Conservation (phyloP, 1,140 invertebrate species). For the Gonatopus flavifemur region DNA sequence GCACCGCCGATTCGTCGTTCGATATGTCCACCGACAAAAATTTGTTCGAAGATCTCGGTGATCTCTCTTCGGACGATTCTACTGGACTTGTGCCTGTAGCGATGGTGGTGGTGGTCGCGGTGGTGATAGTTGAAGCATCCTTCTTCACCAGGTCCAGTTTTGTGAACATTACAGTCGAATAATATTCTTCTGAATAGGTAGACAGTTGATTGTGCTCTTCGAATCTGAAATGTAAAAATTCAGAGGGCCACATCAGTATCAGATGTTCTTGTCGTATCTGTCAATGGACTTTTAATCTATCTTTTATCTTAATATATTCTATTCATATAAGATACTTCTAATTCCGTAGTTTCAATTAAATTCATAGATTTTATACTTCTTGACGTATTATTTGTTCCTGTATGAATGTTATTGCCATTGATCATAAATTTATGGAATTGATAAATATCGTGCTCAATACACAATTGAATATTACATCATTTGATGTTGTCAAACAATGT, state of each 20-base stretch:
- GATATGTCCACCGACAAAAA: not conserved
- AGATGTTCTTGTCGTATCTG: conserved; percentile 10
- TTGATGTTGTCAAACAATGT: too few relatives aligned
- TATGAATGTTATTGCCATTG: too few relatives aligned
- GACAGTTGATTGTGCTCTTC: conserved; percentile 38
- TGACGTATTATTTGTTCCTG: too few relatives aligned
- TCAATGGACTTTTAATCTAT: not conserved
- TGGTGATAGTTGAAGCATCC: conserved; percentile 16
- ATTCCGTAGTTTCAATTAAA: too few relatives aligned
- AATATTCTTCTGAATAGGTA: conserved; percentile 42
- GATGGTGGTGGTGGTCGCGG: too few relatives aligned
- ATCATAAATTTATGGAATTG: too few relatives aligned
- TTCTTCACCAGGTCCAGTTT: conserved; percentile 47
- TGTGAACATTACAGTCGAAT: conserved; percentile 38
- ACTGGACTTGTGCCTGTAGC: too few relatives aligned
- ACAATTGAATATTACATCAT: too few relatives aligned
- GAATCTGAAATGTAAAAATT: conserved; percentile 55
- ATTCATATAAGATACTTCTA: too few relatives aligned
- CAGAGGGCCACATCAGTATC: conserved; percentile 38
- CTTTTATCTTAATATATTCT: too few relatives aligned
- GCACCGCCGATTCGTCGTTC: not conserved
- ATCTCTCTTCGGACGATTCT: conserved; percentile 2
- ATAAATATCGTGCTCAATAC: too few relatives aligned
- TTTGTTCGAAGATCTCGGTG: conserved; percentile 10
- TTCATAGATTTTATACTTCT: too few relatives aligned